Evolutionary conservation across 2,797 vertebrate species (phyloP).

Genomic region (Uromys caudimaculatus): DNA sequence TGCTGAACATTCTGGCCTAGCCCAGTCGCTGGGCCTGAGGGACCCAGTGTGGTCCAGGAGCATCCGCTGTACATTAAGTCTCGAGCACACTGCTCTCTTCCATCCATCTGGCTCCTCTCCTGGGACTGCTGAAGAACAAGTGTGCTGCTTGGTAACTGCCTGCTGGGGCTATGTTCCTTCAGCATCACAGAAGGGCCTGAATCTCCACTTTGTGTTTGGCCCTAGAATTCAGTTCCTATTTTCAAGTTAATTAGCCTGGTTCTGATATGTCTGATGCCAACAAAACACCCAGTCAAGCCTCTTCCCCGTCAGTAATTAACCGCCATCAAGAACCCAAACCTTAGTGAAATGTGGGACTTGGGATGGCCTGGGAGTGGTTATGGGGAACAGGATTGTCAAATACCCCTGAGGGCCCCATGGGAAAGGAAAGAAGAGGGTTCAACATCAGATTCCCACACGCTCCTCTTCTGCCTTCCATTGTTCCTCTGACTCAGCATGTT

Average conservation of each 20-base stretch:
- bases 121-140: constrained; percentile 16
- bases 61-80: background rate
- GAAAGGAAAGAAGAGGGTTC: background rate
- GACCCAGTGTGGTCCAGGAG: background rate
- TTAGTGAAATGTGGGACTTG: background rate
- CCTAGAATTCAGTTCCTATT: background rate
- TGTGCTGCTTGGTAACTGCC: background rate
- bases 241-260: constrained; percentile 10
- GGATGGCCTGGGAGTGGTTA: background rate
- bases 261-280: background rate
- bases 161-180: background rate
- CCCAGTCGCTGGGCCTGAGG: background rate
- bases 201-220: background rate
- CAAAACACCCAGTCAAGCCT: background rate
- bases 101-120: background rate
- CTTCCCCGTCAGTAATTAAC: background rate
- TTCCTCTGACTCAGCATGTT: background rate
- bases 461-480: background rate
- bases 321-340: background rate
- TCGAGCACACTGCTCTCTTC: background rate
- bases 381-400: background rate
- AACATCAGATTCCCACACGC: background rate
- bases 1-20: background rate
- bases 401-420: background rate
- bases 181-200: background rate